Evolutionary conservation across 35 echinoderm and acorn worm genomes (phyloP), one percentile per base, ranked within the genome.

Genomic region (Chiridota heheva): DNA sequence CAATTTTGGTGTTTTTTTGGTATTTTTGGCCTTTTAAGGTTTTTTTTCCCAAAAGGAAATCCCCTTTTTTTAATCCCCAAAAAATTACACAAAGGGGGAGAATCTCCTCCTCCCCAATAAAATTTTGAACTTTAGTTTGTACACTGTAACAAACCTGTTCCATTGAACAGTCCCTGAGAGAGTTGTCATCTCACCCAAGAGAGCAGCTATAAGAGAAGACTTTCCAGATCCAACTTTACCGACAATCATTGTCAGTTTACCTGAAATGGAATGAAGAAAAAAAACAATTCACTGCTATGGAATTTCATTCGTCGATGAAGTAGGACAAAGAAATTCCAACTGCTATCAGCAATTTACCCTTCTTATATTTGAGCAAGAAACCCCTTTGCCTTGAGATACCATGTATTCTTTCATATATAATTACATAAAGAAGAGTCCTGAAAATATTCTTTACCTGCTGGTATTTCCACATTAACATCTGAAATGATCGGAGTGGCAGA

Each of bases 181-280:
- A 25, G 91, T 95, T n/a, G 86, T 89, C 91, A 95, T 95, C 56
- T 95, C 91, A n/a, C 91, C 91, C 33, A 89, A 58, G 25, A 95
- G 81, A 13, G 91, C 91, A 5, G 91, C 88, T 17, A 88, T 47
- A 6, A 95, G 32, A 13, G 91, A 95, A 31, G 91, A 95, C 35
- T 95, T 95, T 30, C 91, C 91, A 80, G 80, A 84, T 35, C 91
- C 91, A 1, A 95, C 91, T 45, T 72, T 53, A 67, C 91, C 91
- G 24, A 95, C 67, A 55, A 95, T 44, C 16, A 95, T 88, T 20
- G 91, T 95, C 62, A 95, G 65, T 53, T 89, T 84, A 72, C 91
- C 91, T 95, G 70, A 18, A 77, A 45, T 35, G 0, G 47, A 45
- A 60, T 18, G 4, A 2, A 69, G 12, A 30, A 8, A 5, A 88